Base-by-base conservation (phyloP, 2,797 vertebrate species). In the Leptatherina wallacei region DNA sequence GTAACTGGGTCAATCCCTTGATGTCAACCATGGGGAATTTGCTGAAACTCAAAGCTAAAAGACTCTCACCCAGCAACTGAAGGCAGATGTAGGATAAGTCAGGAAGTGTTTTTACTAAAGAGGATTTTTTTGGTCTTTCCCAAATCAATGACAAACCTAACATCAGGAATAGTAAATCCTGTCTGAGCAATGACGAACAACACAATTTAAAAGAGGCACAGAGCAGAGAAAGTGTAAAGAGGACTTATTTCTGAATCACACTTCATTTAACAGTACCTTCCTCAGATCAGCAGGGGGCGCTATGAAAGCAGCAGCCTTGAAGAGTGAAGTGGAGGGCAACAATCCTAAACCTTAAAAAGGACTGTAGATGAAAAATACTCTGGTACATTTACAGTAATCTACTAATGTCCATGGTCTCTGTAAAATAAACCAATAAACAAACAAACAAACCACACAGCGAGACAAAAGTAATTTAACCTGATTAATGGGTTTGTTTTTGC, bases 131-230 rank as follows among this genome's bases (percentile, higher is more conserved):
- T 99, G 13, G 97, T 98, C 90, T 96, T 97, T 51, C 98, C 97
- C 7, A 95, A 94, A 82, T 99, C 98, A 36, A 99, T 95, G 80
- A 99, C 98, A 80, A 27, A 27, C 24, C 24, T 27, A 99, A 99
- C 96, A 62, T 99, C 98, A 35, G 98, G 97, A 89, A 99, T 99
- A 0, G 98, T 99, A 88, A 99, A 98, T 18, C 98, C 98, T 0
- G 98, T 99, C 88, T 27, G 1, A 1, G 6, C 32, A 32, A 32
- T 99, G 13, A 98, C 99, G 16, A 98, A 98, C 91, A 99, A 91
- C 75, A 99, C 97, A 69, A 99, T 96, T 98, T 99, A 82, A 76
- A 94, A 92, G 20, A 74, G 35, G 82, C 12, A 32, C 14, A 42
- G 18, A 18, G 40, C 14, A 42, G 40, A 42, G 11, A 42, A 42